A percentile compares a stretch with the other conserved stretches of the same genome.
These are phyloP conservation scores for Desmodus rotundus DNA, from an alignment of 2,113 vertebrate species.

Conservation along the genomic window DNA sequence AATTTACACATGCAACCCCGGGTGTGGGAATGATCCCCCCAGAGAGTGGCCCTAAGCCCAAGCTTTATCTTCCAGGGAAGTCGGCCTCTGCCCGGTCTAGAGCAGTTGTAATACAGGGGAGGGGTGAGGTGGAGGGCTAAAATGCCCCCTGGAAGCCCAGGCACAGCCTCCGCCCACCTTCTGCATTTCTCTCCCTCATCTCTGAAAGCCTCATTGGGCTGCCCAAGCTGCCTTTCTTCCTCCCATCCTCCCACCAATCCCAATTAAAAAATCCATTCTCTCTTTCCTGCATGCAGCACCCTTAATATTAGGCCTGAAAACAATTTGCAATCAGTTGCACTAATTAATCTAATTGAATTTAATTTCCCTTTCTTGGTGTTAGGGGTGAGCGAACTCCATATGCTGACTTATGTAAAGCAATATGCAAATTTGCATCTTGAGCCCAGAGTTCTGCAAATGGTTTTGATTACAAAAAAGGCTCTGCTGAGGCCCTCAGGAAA, in stretches of 20 bases:
- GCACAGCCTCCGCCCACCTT: no score
- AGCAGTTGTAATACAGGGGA: accelerated
- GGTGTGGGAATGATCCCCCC: background rate
- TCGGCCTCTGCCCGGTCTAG: background rate
- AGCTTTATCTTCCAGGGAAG: background rate
- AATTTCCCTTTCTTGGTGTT: conserved; percentile 73
- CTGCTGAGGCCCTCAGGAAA: background rate
- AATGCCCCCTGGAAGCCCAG: background rate
- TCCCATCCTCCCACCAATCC: background rate
- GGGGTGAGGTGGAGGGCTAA: background rate
- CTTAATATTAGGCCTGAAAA: conserved; percentile 75
- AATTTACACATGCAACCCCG: background rate
- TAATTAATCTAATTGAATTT: conserved; percentile 77
- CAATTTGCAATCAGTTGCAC: conserved; percentile 75
- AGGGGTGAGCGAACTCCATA: conserved; percentile 73
- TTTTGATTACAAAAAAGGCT: conserved; percentile 39
- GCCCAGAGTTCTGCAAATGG: conserved; percentile 48
- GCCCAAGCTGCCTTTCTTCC: background rate
- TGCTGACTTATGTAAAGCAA: conserved; percentile 74
- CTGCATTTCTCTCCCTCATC: accelerated
- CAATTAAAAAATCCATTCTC: conserved; percentile 61
- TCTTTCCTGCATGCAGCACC: conserved; percentile 47
- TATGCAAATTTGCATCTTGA: conserved; percentile 71
- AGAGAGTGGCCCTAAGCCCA: background rate
- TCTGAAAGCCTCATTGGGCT: background rate